A percentile compares a stretch with the other conserved stretches of the same genome.
Evolutionary conservation across 2,888 invertebrate genomes (phyloP).

Genomic region (Sialis lutaria): DNA sequence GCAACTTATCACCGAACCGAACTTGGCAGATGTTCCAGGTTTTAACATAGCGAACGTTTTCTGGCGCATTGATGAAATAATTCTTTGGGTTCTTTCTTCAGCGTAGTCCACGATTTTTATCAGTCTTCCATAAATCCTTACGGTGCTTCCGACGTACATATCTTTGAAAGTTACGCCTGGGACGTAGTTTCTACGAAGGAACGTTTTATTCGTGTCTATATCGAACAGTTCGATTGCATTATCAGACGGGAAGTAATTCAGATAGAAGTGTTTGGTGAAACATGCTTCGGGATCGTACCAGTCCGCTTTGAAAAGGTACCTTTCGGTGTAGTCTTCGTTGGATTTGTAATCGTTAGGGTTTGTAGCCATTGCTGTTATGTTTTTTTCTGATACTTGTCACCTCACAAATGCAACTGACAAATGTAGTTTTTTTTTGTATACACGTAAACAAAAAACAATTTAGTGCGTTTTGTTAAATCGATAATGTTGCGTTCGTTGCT

Average conservation of each 20-base stretch:
- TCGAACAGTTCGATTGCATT: slow-evolving; percentile 56
- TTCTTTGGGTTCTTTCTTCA: slow-evolving; percentile 45
- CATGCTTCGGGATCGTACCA: slow-evolving; percentile 75
- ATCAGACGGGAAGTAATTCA: slow-evolving; percentile 62
- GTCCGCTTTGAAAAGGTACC: slow-evolving; percentile 53
- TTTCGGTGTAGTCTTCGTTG: slow-evolving; percentile 27
- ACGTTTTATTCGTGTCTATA: slow-evolving; percentile 19
- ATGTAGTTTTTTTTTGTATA: not conserved
- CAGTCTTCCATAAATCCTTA: slow-evolving; percentile 55
- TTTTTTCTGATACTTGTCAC: too few relatives aligned
- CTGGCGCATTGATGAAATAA: slow-evolving; percentile 42
- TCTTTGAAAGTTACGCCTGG: slow-evolving; percentile 44
- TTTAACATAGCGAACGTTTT: slow-evolving; percentile 65
- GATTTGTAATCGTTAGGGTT: not conserved
- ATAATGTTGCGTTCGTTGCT: not conserved
- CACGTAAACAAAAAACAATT: not conserved
- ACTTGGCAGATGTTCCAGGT: slow-evolving; percentile 45
- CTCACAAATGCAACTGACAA: not conserved
- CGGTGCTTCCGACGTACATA: slow-evolving; percentile 55
- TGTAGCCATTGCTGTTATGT: too few relatives aligned
- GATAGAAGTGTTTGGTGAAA: slow-evolving; percentile 51
- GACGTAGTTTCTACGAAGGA: slow-evolving; percentile 46
- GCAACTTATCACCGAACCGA: slow-evolving; percentile 56
- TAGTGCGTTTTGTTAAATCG: not conserved
- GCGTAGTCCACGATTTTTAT: slow-evolving; percentile 58